These are phyloP conservation scores for Helogale parvula DNA, from an alignment of 2,113 vertebrate genomes.

Conservation along the genomic window DNA sequence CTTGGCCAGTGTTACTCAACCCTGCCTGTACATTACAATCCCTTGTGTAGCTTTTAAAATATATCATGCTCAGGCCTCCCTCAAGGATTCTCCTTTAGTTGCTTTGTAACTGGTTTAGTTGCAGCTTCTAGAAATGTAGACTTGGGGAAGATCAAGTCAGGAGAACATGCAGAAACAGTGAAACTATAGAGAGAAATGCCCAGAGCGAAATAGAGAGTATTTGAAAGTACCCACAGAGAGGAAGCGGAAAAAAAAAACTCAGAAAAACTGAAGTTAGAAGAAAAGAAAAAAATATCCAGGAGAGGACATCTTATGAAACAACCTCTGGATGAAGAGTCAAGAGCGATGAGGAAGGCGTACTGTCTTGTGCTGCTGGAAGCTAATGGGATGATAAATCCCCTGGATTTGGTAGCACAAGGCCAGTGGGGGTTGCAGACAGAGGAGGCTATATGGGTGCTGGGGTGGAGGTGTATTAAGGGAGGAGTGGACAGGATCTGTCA, in stretches of 20 bases:
- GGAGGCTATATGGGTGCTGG: neutral
- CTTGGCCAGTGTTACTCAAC: neutral
- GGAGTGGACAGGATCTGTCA: neutral
- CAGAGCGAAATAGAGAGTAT: neutral
- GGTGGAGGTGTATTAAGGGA: neutral
- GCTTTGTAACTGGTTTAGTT: neutral
- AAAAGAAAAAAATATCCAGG: neutral
- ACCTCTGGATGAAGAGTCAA: neutral
- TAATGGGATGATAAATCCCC: neutral
- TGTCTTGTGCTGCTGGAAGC: neutral
- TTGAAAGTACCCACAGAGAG: neutral
- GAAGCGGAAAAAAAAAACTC: neutral
- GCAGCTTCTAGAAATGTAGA: neutral
- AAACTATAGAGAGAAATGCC: neutral
- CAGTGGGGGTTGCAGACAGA: neutral
- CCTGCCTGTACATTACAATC: neutral
- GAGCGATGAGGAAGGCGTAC: neutral
- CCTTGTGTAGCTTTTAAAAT: neutral
- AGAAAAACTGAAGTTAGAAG: neutral
- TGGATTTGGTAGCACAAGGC: neutral
- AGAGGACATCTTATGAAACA: neutral
- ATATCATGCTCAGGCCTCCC: neutral
- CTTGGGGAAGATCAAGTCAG: neutral
- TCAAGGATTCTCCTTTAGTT: neutral
- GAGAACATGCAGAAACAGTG: neutral